Conservation (phyloP, 2,888 invertebrate genomes). For the Agriopis marginaria region DNA sequence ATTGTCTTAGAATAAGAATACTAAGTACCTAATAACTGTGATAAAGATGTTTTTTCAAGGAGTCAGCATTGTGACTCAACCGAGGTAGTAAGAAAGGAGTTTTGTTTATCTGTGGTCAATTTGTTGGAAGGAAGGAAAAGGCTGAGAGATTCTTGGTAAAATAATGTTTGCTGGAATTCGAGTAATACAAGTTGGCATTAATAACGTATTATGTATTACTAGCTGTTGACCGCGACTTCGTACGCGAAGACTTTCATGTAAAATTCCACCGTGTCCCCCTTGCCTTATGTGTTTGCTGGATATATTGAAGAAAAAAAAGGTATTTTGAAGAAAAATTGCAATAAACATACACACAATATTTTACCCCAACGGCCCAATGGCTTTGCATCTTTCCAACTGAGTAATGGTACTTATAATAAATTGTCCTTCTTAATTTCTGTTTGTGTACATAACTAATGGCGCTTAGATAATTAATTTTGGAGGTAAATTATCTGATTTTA, state of each 20-base stretch:
- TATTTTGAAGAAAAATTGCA: not conserved
- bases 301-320: not conserved
- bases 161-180: not conserved
- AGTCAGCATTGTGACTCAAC: slow-evolving; percentile 20
- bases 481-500: slow-evolving; percentile 11
- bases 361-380: no score
- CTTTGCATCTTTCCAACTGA: no score
- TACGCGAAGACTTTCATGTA: no score
- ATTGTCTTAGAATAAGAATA: slow-evolving; percentile 27
- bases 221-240: no score
- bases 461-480: slow-evolving; percentile 16
- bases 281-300: not conserved
- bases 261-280: no score
- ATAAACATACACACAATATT: no score
- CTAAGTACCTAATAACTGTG: slow-evolving; percentile 8
- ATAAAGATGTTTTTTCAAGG: slow-evolving; percentile 18
- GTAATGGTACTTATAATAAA: not conserved
- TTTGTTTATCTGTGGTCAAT: slow-evolving; percentile 22
- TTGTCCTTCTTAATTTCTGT: slow-evolving; percentile 6
- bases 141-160: not conserved
- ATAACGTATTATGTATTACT: no score
- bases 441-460: slow-evolving; percentile 19
- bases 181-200: no score
- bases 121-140: slow-evolving; percentile 15
- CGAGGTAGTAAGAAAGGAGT: slow-evolving; percentile 1